These are phyloP conservation scores for Drosophila pseudoobscura DNA, from an alignment of 1,140 invertebrate genomes.

Conservation along the genomic window DNA sequence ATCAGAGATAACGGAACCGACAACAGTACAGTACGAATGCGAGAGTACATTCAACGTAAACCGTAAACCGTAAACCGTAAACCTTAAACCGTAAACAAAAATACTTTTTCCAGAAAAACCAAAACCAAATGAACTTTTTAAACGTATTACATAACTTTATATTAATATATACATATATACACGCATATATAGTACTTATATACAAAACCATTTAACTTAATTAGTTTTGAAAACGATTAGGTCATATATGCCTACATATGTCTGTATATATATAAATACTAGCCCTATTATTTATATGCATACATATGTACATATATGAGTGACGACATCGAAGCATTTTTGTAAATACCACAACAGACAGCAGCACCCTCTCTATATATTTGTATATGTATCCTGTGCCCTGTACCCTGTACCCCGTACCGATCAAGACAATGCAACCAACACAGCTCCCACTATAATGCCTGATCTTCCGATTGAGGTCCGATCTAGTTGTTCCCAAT, in stretches of 20 bases:
- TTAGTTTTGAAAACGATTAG: conserved; percentile 78
- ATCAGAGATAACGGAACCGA: conserved; percentile 51
- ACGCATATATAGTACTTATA: conserved; percentile 49
- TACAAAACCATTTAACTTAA: conserved; percentile 66
- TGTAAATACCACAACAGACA: conserved; percentile 70
- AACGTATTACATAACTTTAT: conserved; percentile 69
- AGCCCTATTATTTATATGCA: conserved; percentile 10
- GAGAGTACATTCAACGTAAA: too few relatives aligned
- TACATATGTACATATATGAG: conserved; percentile 38
- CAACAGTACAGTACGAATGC: background rate
- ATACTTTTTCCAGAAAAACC: conserved; percentile 67
- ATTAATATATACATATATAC: conserved; percentile 55
- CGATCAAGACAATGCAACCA: too few relatives aligned
- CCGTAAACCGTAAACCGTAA: conserved; percentile 31
- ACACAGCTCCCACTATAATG: too few relatives aligned
- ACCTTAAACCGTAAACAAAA: conserved; percentile 54
- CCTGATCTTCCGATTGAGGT: too few relatives aligned
- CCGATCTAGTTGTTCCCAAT: too few relatives aligned
- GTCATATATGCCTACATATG: conserved; percentile 34
- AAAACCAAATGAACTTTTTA: conserved; percentile 57
- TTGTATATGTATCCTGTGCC: background rate
- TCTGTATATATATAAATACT: conserved; percentile 7
- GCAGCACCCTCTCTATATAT: conserved; percentile 9
- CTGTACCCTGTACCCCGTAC: background rate
- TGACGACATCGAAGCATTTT: conserved; percentile 80